These are phyloP conservation scores for Ibycter americanus DNA, from an alignment of 2,797 vertebrate species.

Conservation along the genomic window DNA sequence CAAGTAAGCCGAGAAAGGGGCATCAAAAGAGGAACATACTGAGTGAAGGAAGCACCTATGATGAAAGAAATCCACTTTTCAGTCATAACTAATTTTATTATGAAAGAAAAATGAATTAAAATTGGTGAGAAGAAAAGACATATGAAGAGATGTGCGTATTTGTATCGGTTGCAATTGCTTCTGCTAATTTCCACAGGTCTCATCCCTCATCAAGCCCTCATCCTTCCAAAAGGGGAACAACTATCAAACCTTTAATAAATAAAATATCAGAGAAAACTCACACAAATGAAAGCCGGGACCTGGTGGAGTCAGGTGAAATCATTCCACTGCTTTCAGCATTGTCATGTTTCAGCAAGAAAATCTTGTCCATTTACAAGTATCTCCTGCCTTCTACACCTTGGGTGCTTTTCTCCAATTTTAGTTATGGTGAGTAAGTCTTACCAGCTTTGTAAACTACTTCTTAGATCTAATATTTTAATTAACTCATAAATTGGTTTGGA, in stretches of 20 bases:
- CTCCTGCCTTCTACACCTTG: neutral
- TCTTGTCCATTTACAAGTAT: neutral
- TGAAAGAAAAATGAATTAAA: neutral
- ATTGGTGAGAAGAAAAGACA: neutral
- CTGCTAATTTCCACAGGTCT: neutral
- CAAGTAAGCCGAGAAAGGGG: neutral
- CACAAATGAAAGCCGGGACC: neutral
- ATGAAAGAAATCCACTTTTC: neutral
- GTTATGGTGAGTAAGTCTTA: neutral
- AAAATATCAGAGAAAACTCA: neutral
- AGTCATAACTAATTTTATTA: neutral
- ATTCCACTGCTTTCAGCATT: neutral
- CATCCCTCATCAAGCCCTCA: neutral
- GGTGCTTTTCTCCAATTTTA: neutral
- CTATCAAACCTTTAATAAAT: neutral
- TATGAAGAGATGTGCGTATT: neutral
- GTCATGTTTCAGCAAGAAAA: neutral
- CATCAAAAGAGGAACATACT: neutral
- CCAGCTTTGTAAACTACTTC: neutral
- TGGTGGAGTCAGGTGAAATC: neutral
- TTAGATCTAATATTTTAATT: neutral
- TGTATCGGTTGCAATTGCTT: rapidly evolving
- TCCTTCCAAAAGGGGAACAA: neutral
- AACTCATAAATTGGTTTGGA: neutral
- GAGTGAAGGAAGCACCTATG: neutral